Base-by-base conservation (phyloP, 2,797 vertebrate species). In the Setipinna tenuifilis region DNA sequence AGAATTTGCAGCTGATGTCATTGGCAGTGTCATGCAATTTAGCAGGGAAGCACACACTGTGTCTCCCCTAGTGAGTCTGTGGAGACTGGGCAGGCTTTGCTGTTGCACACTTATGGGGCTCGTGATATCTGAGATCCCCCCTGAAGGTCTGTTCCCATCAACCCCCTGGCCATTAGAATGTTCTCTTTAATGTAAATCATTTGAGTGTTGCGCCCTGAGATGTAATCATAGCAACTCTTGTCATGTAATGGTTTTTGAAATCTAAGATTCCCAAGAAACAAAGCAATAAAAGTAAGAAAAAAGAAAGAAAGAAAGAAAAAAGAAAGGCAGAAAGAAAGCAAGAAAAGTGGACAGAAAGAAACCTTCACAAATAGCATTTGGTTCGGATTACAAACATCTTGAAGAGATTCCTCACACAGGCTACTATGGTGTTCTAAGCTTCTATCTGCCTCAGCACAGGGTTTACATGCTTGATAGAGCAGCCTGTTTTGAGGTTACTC, bases 361-460 rank as follows among this genome's bases (percentile, higher is more conserved):
- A 82, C 28, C 31, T 41, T 75, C 25, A 16, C 14, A 71, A 17
- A 75, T 68, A 68, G 23, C 25, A 28, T 75, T 75, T 35, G 16
- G 14, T 75, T 75, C 6, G 28, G 19, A 75, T 75, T 35, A 75
- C 28, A 11, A 75, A 75, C 68, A 75, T 75, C 68, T 75, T 75
- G 16, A 41, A 75, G 28, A 41, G 12, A 35, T 75, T 41, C 65
- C 25, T 75, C 68, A 0, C 31, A 35, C 14, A 35, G 28, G 4
- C 68, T 75, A 28, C 68, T 28, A 75, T 41, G 0, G 25, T 75
- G 68, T 25, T 31, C 35, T 9, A 10, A 44, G 71, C 35, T 10
- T 41, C 14, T 31, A 78, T 78, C 16, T 78, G 71, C 71, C 21
- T 7, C 31, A 71, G 4, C 65, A 71, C 2, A 9, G 19, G 35